Conservation (phyloP, 2,888 invertebrate genomes). For the Agapostemon virescens region DNA sequence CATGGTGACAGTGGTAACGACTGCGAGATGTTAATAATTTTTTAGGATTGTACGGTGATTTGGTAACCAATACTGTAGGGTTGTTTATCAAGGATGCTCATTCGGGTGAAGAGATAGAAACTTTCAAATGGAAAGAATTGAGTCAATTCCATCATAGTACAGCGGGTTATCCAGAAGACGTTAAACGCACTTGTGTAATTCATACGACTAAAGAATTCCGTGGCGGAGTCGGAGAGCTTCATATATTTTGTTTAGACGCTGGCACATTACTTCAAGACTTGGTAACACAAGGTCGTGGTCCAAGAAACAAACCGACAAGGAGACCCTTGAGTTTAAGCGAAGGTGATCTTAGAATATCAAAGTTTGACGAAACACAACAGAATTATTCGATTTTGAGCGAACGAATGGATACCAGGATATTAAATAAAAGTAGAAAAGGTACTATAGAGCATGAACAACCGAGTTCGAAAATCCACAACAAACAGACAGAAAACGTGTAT, state of each 20-base stretch:
- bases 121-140: constrained; percentile 84
- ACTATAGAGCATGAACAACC: constrained; percentile 51
- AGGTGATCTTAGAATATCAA: constrained; percentile 79
- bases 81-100: constrained; percentile 83
- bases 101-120: constrained; percentile 81
- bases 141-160: constrained; percentile 82
- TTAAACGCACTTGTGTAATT: constrained; percentile 84
- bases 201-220: constrained; percentile 83
- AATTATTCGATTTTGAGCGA: constrained; percentile 47
- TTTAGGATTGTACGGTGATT: constrained; percentile 82
- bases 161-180: constrained; percentile 81
- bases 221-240: constrained; percentile 82
- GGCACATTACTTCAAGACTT: constrained; percentile 80
- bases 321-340: constrained; percentile 81
- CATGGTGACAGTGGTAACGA: not conserved
- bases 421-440: constrained; percentile 52
- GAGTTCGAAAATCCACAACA: constrained; percentile 35
- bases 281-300: constrained; percentile 80
- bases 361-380: constrained; percentile 51
- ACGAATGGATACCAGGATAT: not conserved
- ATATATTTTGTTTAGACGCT: constrained; percentile 81
- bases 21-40: constrained; percentile 18
- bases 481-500: constrained; percentile 74
- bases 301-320: constrained; percentile 67
- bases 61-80: constrained; percentile 82